Evolutionary conservation across 2,113 vertebrate genomes (phyloP), one percentile per base, ranked within the genome.

Genomic region (Halcyon senegalensis): DNA sequence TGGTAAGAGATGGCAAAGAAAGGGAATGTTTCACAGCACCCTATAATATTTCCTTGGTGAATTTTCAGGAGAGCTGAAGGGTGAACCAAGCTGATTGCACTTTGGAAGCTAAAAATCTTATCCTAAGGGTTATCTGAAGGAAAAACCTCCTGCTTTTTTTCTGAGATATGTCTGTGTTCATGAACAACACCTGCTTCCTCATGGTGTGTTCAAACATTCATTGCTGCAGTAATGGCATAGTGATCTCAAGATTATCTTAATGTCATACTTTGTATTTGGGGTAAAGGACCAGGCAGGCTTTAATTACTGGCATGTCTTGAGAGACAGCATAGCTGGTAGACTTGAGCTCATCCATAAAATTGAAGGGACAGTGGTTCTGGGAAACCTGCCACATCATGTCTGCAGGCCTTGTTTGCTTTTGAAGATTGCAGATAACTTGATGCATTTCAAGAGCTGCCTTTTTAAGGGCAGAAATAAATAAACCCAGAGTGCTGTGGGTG

Each of bases 291-390:
- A 50, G 51, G 41, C 53, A 60, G 50, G 27, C 24, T 96, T 87
- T 73, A 89, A 58, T 78, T 69, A 70, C 28, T 1, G 1, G 3
- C 11, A 28, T 39, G 51, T 58, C 51, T 87, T 81, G 58, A 89
- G 91, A 82, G 59, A 44, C 55, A 74, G 35, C 10, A 8, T 39
- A 69, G 41, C 53, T 79, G 30, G 48, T 87, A 80, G 59, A 56
- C 39, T 86, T 82, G 39, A 80, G 67, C n/a, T 91, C 59, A 63
- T 89, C 77, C 51, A 50, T 51, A 87, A 81, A 80, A 77, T 21
- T 58, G 39, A 94, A 94, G 39, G 46, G 63, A 73, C 44, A 51
- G 68, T n/a, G 58, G 35, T 86, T 96, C 91, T 95, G 73, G 89
- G 94, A 94, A 94, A 68, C 19, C 30, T 81, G 68, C 72, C 89